Evolutionary conservation across 2,888 invertebrate species (phyloP).

Genomic region (Calameuta filiformis): DNA sequence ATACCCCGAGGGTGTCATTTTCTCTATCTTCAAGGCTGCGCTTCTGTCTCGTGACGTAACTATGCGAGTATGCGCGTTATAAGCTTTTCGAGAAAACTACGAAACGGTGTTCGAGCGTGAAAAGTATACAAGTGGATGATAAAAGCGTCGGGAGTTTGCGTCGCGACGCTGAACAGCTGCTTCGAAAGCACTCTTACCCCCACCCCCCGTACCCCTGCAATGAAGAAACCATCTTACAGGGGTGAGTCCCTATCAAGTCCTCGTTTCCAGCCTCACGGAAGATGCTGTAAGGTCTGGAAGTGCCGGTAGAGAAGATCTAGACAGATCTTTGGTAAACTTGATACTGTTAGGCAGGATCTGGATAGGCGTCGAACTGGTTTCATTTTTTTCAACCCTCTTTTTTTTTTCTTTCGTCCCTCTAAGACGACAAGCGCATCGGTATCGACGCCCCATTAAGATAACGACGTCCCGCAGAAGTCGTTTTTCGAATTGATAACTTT

Average conservation of each 20-base stretch:
- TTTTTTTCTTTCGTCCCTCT: background rate
- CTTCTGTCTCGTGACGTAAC: background rate
- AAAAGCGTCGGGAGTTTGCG: background rate
- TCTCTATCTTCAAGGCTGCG: background rate
- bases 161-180: background rate
- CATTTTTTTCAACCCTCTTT: background rate
- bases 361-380: background rate
- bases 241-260: background rate
- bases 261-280: background rate
- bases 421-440: conserved; percentile 2
- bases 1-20: background rate
- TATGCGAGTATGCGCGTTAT: background rate
- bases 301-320: background rate
- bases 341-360: background rate
- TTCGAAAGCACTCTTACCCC: background rate
- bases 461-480: conserved; percentile 16
- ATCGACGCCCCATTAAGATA: conserved; percentile 21
- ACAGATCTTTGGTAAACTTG: background rate
- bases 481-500: conserved; percentile 20
- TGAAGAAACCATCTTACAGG: background rate
- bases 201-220: no score
- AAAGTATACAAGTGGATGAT: background rate
- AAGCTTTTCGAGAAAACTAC: background rate
- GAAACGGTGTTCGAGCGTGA: background rate
- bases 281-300: background rate